These are phyloP conservation scores for Microplitis manilae DNA, from an alignment of 2,888 invertebrate genomes.

Conservation along the genomic window DNA sequence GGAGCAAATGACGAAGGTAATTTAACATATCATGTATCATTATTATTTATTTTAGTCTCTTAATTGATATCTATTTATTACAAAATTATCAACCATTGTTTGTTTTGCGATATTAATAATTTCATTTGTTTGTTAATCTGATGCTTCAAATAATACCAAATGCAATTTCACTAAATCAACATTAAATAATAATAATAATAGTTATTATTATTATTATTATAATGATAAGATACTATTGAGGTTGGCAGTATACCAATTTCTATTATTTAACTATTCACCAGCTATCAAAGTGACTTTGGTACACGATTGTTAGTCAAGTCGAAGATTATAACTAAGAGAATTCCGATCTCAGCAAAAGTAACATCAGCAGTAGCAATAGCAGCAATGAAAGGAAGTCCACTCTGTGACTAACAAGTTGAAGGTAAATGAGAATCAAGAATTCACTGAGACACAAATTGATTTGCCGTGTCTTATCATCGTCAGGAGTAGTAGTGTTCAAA, in stretches of 20 bases:
- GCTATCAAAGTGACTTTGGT: not conserved
- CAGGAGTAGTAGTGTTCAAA: not conserved
- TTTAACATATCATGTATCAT: conserved; percentile 23
- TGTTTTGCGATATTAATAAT: no score
- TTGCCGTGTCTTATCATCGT: not conserved
- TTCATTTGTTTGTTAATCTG: no score
- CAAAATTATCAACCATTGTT: not conserved
- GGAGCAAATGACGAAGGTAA: conserved; percentile 67
- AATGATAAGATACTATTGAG: not conserved
- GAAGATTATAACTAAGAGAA: conserved; percentile 5
- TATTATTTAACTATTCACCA: not conserved
- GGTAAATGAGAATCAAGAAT: not conserved
- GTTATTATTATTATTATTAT: not conserved
- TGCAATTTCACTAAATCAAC: no score
- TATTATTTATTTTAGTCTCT: conserved; percentile 10
- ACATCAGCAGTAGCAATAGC: not conserved
- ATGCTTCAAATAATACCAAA: no score
- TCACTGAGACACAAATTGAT: not conserved
- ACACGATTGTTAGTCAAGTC: not conserved
- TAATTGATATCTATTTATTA: not conserved
- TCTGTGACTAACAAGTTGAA: not conserved
- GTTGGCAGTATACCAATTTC: conserved; percentile 9
- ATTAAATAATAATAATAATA: not conserved
- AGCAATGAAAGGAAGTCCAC: not conserved
- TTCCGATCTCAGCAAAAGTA: not conserved